Percentiles rank a stretch among this genome's conserved stretches.
These are phyloP conservation scores for Caenorhabditis panamensis DNA, from an alignment of 2,888 invertebrate genomes.

Conservation along the genomic window DNA sequence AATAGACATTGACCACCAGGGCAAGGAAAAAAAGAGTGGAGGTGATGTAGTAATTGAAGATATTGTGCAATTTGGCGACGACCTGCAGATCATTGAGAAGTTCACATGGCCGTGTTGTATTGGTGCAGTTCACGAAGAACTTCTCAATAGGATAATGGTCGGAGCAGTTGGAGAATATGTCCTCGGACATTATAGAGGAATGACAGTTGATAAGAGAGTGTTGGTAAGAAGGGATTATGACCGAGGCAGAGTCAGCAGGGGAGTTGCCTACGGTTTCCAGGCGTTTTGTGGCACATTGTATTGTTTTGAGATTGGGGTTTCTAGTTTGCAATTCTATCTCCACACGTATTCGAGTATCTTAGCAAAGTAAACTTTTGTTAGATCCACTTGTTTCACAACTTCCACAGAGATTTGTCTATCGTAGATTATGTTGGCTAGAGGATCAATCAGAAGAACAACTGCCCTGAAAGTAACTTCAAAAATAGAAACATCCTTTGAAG, in stretches of 20 bases:
- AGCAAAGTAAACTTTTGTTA: conserved; percentile 13
- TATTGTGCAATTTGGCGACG: conserved; percentile 7
- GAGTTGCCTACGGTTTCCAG: background rate
- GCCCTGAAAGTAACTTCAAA: conserved; percentile 22
- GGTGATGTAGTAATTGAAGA: conserved; percentile 36
- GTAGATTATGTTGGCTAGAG: conserved; percentile 26
- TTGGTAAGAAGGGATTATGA: background rate
- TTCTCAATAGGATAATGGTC: conserved; percentile 32
- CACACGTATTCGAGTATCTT: conserved; percentile 16
- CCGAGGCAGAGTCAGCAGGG: background rate
- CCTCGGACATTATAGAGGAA: conserved; percentile 17
- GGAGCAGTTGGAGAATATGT: conserved; percentile 39
- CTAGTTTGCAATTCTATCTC: background rate
- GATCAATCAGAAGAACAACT: conserved; percentile 27
- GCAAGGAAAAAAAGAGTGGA: conserved; percentile 21
- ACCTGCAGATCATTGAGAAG: conserved; percentile 16
- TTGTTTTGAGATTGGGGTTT: background rate
- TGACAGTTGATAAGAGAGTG: conserved; percentile 25
- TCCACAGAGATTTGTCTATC: conserved; percentile 15
- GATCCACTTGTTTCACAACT: conserved; percentile 19
- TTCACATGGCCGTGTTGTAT: conserved; percentile 36
- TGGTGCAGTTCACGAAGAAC: conserved; percentile 33
- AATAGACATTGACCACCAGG: conserved; percentile 24
- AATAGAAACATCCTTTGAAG: background rate
- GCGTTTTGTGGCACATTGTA: too few species aligned